phyloP scores from a whole-genome alignment of 2,113 vertebrate genomes.

The Anarhynchus alexandrinus region DNA sequence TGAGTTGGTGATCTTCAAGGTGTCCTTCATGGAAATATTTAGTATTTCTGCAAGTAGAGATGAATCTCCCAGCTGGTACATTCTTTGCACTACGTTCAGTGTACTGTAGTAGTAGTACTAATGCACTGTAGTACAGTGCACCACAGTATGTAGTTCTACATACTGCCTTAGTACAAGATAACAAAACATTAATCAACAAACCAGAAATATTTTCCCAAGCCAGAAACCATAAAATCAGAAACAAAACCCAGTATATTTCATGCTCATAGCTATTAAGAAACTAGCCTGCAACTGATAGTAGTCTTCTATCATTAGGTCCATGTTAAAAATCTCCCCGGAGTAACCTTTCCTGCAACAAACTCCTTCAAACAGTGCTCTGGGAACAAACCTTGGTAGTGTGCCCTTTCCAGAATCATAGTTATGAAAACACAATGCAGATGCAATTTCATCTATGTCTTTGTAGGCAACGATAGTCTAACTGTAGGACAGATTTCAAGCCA shows the following conservation, averaged over 20 bases:
- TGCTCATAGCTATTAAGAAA: neutral
- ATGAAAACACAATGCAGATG: constrained; percentile 27
- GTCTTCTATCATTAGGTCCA: neutral
- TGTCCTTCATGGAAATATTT: neutral
- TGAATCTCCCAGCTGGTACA: neutral
- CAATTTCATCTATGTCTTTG: neutral
- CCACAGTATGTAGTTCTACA: neutral
- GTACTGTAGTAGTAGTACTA: neutral
- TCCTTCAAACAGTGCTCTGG: constrained; percentile 46
- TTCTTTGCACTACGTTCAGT: neutral
- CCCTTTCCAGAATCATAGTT: neutral
- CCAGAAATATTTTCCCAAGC: neutral
- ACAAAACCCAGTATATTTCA: neutral
- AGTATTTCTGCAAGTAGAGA: neutral
- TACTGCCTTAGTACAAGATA: neutral
- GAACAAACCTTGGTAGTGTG: constrained; percentile 25
- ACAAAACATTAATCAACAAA: neutral
- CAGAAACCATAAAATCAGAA: neutral
- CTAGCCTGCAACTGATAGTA: neutral
- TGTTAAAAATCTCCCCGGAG: constrained; percentile 53
- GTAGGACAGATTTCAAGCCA: constrained; percentile 13
- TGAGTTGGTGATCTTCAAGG: neutral
- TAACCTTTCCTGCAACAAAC: constrained; percentile 65
- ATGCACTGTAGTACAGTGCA: neutral
- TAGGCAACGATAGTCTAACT: neutral